Evolutionary conservation across 2,113 vertebrate species (phyloP).

Genomic region (Haemorhous mexicanus): DNA sequence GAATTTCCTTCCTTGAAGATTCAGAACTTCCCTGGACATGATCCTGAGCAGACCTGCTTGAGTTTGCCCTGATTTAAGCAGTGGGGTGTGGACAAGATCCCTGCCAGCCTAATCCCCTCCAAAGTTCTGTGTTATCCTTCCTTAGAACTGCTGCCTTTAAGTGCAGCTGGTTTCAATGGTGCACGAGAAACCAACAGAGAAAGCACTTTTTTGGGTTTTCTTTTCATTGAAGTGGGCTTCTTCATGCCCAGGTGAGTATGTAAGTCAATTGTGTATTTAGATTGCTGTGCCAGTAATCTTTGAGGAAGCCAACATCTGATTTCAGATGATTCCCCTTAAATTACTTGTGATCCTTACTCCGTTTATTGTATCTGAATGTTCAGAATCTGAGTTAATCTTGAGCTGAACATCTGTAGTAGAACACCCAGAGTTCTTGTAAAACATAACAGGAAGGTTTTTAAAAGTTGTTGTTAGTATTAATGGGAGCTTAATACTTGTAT

Average conservation of each 20-base stretch:
- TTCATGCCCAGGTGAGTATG: neutral
- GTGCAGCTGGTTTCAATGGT: neutral
- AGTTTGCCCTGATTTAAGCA: neutral
- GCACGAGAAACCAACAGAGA: neutral
- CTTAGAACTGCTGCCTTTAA: neutral
- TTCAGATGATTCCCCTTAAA: neutral
- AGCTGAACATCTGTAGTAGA: neutral
- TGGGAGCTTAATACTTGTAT: neutral
- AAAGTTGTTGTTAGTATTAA: neutral
- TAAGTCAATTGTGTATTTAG: neutral
- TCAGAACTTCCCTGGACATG: neutral
- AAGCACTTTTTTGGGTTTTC: neutral
- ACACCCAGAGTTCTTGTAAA: neutral
- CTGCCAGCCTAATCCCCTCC: neutral
- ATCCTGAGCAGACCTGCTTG: neutral
- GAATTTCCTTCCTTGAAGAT: neutral
- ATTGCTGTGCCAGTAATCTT: neutral
- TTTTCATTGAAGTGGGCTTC: neutral
- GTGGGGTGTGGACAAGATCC: fast-evolving
- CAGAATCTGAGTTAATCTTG: neutral
- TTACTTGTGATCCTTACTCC: neutral
- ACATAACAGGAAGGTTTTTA: neutral
- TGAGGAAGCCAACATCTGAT: neutral
- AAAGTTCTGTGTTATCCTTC: neutral
- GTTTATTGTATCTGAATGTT: neutral